Conservation (phyloP, 2,888 invertebrate genomes). For the Atherix ibis region DNA sequence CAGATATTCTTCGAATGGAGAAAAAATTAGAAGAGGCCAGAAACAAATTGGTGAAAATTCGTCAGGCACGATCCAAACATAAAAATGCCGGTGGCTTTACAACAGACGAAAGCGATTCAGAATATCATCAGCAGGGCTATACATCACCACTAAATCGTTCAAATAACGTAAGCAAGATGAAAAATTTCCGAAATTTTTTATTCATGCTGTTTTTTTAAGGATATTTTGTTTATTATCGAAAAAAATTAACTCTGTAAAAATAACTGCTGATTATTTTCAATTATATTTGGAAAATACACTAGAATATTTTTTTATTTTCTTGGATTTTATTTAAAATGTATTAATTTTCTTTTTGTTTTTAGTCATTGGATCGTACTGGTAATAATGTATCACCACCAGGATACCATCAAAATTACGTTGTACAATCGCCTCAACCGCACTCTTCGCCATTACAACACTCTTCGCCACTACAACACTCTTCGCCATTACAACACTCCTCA, state of each 20-base stretch:
- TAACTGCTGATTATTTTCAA: too few species aligned
- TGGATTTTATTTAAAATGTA: too few species aligned
- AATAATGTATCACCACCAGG: slow-evolving; percentile 24
- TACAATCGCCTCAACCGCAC: slow-evolving; percentile 19
- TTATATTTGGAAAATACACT: too few species aligned
- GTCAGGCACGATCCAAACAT: slow-evolving; percentile 86
- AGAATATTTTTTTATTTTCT: too few species aligned
- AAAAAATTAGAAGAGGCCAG: slow-evolving; percentile 86
- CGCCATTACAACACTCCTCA: slow-evolving; percentile 27
- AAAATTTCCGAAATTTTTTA: too few species aligned
- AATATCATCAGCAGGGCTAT: slow-evolving; percentile 23
- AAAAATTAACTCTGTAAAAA: too few species aligned
- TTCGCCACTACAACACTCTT: slow-evolving; percentile 5
- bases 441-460: slow-evolving; percentile 6
- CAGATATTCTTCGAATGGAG: slow-evolving; percentile 87
- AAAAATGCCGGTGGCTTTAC: slow-evolving; percentile 38
- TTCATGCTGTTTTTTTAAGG: too few species aligned
- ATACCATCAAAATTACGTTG: slow-evolving; percentile 19
- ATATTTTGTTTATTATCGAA: too few species aligned
- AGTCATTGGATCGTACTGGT: slow-evolving; percentile 27
- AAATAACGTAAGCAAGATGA: slow-evolving; percentile 31
- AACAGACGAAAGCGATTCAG: slow-evolving; percentile 46
- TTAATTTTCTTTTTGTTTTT: too few species aligned
- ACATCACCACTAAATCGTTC: slow-evolving; percentile 16
- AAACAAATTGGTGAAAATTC: slow-evolving; percentile 73